These are phyloP conservation scores for Maniola hyperantus DNA, from an alignment of 2,888 invertebrate species.

Conservation along the genomic window DNA sequence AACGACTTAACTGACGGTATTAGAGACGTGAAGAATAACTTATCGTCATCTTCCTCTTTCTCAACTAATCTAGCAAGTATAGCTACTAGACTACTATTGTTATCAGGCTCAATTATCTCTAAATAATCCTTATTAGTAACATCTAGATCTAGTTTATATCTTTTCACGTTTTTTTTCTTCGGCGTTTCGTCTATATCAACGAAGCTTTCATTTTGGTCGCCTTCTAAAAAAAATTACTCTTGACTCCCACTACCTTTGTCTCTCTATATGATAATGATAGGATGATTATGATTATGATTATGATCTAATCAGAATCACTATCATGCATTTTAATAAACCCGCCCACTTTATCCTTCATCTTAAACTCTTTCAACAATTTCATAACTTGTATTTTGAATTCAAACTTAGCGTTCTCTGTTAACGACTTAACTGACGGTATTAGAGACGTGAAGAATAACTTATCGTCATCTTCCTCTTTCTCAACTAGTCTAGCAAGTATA, in stretches of 20 bases:
- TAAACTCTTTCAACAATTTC: constrained; percentile 55
- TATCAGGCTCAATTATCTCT: constrained; percentile 29
- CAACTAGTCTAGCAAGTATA: constrained; percentile 56
- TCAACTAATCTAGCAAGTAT: constrained; percentile 58
- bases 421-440: constrained; percentile 57
- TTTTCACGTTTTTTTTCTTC: constrained; percentile 37
- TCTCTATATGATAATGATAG: no score
- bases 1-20: constrained; percentile 60
- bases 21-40: constrained; percentile 66
- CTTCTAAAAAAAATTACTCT: constrained; percentile 22
- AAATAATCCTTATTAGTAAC: constrained; percentile 14
- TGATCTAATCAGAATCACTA: constrained; percentile 17
- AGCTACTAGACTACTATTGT: constrained; percentile 48
- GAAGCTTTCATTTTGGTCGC: constrained; percentile 44
- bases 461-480: constrained; percentile 68
- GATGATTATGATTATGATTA: no score
- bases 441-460: constrained; percentile 67
- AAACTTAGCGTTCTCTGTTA: constrained; percentile 57
- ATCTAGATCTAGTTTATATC: constrained; percentile 40
- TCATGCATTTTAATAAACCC: constrained; percentile 21
- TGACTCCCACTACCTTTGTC: constrained; percentile 40
- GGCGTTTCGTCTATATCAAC: constrained; percentile 49
- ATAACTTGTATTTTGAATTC: constrained; percentile 64
- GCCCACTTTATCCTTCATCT: constrained; percentile 45
- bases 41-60: constrained; percentile 68